Percentiles rank a stretch among this genome's conserved stretches.
phyloP scores from a whole-genome alignment of 2,113 vertebrate genomes.

The Poeciliopsis turrubarensis region DNA sequence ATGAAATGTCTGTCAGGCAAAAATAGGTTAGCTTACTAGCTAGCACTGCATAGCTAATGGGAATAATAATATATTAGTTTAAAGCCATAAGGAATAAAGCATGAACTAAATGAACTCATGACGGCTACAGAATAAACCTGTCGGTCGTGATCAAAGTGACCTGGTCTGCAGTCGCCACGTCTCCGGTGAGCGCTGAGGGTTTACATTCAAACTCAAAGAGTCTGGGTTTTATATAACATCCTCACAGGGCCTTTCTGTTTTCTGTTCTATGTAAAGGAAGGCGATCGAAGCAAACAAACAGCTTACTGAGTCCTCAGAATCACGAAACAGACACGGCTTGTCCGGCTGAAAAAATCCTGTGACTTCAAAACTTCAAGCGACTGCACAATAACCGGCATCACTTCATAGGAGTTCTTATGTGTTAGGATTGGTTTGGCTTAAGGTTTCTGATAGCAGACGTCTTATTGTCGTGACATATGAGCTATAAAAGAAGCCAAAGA shows the following conservation, averaged over 20 bases:
- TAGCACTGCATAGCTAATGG: no score
- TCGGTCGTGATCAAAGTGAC: no score
- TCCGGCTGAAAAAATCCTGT: conserved; percentile 6
- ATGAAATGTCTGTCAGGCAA: no score
- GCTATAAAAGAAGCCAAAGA: conserved; percentile 41
- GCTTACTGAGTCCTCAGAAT: conserved; percentile 16
- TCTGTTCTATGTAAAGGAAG: neutral
- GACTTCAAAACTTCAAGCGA: conserved; percentile 20
- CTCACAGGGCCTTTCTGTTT: neutral
- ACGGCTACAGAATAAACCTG: no score
- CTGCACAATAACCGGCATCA: neutral
- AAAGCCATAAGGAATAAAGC: no score
- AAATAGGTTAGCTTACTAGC: no score
- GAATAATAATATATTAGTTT: no score
- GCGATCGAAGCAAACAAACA: neutral
- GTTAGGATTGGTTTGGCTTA: conserved; percentile 21
- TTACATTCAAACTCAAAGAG: neutral
- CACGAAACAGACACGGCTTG: conserved; percentile 6
- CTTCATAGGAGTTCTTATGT: conserved; percentile 28
- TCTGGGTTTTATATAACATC: neutral
- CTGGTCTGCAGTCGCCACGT: neutral
- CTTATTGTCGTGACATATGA: conserved; percentile 39
- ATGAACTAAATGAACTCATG: no score
- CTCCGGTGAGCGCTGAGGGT: neutral
- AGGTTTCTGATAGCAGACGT: conserved; percentile 32